Conservation (phyloP, 2,797 vertebrate genomes). For the Discoglossus pictus region DNA sequence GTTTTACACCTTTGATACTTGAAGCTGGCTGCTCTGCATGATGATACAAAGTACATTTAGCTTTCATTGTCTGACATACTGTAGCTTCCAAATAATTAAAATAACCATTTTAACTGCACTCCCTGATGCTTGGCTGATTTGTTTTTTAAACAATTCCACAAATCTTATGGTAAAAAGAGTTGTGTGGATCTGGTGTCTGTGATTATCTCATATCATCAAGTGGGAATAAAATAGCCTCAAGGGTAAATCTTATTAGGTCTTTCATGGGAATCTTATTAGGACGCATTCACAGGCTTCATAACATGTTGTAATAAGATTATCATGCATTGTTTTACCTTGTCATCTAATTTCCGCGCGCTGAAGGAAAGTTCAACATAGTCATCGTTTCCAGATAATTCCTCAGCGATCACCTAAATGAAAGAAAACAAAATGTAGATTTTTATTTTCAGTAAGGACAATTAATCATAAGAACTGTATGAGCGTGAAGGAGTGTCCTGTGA, state of each 20-base stretch:
- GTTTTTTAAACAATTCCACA: conserved; percentile 57
- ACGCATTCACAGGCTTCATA: conserved; percentile 56
- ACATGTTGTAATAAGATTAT: conserved; percentile 57
- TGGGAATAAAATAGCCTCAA: conserved; percentile 53
- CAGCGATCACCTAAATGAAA: conserved; percentile 86
- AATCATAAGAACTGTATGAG: background rate
- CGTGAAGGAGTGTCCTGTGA: too few species aligned
- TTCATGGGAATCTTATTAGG: conserved; percentile 64
- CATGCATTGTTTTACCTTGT: conserved; percentile 82
- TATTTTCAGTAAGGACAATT: conserved; percentile 2
- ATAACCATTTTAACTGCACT: conserved; percentile 61
- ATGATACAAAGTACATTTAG: too few species aligned
- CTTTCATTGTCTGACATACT: conserved; percentile 55
- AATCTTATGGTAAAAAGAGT: conserved; percentile 51
- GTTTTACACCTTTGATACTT: too few species aligned
- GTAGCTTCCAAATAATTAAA: conserved; percentile 60
- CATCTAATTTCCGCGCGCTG: conserved; percentile 94
- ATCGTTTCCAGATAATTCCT: conserved; percentile 95
- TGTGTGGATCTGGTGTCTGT: conserved; percentile 56
- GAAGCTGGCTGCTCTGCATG: too few species aligned
- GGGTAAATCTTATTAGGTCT: conserved; percentile 60
- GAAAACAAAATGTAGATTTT: conserved; percentile 41
- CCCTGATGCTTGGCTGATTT: conserved; percentile 34
- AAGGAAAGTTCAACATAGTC: conserved; percentile 97
- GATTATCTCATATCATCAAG: conserved; percentile 61